phyloP scores from a whole-genome alignment of 2,888 invertebrate species.

The Dascillus cervinus region DNA sequence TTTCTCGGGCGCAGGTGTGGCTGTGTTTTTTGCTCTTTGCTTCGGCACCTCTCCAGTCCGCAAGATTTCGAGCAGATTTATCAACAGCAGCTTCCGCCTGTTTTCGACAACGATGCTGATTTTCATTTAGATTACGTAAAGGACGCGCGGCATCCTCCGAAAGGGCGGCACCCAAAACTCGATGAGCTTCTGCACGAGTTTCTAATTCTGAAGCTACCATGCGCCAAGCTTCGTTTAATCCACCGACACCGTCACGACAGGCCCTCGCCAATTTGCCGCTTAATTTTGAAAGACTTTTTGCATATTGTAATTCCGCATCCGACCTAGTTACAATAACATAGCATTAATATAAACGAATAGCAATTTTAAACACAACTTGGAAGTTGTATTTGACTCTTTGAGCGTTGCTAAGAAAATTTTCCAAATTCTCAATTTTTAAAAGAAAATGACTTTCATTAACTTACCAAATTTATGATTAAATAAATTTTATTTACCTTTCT shows the following conservation, averaged over 20 bases:
- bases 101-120: slow-evolving; percentile 64
- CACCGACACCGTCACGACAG: slow-evolving; percentile 67
- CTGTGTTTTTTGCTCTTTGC: slow-evolving; percentile 85
- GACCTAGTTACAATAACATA: slow-evolving; percentile 51
- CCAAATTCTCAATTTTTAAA: too few species aligned
- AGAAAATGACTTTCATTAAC: too few species aligned
- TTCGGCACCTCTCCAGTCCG: slow-evolving; percentile 81
- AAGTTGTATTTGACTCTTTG: too few species aligned
- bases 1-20: slow-evolving; percentile 79
- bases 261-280: slow-evolving; percentile 79
- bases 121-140: slow-evolving; percentile 63
- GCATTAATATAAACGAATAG: not conserved
- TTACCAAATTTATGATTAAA: too few species aligned
- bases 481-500: slow-evolving; percentile 65
- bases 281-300: slow-evolving; percentile 82
- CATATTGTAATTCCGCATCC: slow-evolving; percentile 84
- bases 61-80: slow-evolving; percentile 70
- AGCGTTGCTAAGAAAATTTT: too few species aligned
- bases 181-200: slow-evolving; percentile 82
- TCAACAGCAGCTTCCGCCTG: slow-evolving; percentile 74
- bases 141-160: slow-evolving; percentile 88
- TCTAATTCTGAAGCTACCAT: slow-evolving; percentile 89
- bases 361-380: slow-evolving; percentile 2
- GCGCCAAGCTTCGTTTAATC: slow-evolving; percentile 86
- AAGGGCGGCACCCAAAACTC: slow-evolving; percentile 53